phyloP scores from a whole-genome alignment of 2,888 invertebrate genomes.

The Aromia moschata region DNA sequence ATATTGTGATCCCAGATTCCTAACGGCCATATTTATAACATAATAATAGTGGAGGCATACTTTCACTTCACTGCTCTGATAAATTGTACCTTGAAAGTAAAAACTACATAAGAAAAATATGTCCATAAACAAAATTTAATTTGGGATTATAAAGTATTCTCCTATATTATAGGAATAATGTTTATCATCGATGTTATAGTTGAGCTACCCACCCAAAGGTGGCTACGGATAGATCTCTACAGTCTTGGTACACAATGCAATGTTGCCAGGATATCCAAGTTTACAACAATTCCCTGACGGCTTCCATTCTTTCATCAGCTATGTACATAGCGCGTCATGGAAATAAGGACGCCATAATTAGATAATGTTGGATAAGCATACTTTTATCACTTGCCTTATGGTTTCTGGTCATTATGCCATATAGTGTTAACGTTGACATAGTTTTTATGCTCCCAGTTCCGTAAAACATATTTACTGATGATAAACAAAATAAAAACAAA shows the following conservation, averaged over 20 bases:
- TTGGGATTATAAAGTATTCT: too few species aligned
- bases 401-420: neutral
- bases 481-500: neutral
- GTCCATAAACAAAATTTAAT: too few species aligned
- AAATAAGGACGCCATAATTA: neutral
- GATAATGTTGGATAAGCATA: neutral
- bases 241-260: neutral
- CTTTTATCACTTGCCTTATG: neutral
- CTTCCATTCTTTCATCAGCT: neutral
- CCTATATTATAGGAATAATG: too few species aligned
- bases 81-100: too few species aligned
- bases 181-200: too few species aligned
- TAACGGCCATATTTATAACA: too few species aligned
- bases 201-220: conserved; percentile 3
- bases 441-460: neutral
- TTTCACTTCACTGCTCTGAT: too few species aligned
- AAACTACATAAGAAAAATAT: too few species aligned
- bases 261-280: neutral
- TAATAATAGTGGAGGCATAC: too few species aligned
- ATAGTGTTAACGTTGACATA: neutral
- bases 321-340: neutral
- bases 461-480: neutral
- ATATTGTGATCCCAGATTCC: too few species aligned
- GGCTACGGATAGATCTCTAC: neutral
- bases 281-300: neutral